Base-by-base conservation (phyloP, 2,797 vertebrate genomes). In the Lophotriccus pileatus region DNA sequence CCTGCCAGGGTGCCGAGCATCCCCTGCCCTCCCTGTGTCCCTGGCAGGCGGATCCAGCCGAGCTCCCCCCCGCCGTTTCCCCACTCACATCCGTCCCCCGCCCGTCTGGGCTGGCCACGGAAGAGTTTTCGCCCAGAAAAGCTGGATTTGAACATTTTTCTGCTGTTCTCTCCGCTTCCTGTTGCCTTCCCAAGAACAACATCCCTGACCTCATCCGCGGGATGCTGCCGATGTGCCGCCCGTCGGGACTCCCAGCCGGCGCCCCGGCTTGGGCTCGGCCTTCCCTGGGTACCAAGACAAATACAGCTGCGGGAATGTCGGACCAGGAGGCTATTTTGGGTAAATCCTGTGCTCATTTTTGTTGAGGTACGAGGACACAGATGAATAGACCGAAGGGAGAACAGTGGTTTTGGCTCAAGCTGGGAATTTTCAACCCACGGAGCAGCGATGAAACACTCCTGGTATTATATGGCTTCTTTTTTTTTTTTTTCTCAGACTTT, bases 111-210 rank as follows among this genome's bases (percentile, higher is more conserved):
- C 58, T 10, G 69, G 66, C 91, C 47, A 0, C 50, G 49, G 68
- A 80, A 59, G 75, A 53, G 78, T 12, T 95, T 94, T 94, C 9
- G 10, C 85, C 52, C 82, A 91, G 79, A 85, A 91, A 87, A 91
- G 21, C 82, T 83, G 82, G 78, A 74, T 94, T 94, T 85, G 91
- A 93, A 93, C 87, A 59, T 83, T 95, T 39, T 87, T 93, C 73
- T 91, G 79, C 94, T 74, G 92, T 95, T 96, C 92, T 56, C 90
- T 78, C 76, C 2, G 7, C 89, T 96, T 96, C 96, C 95, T 96
- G 93, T 86, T 36, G 88, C 92, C 74, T 78, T 92, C 94, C 93
- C 95, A 96, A 96, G 88, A 96, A 96, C 93, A 96, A 96, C 92
- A 93, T 18, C 74, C 93, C 93, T 96, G 96, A 96, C 93, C 93